These are phyloP conservation scores for Hypocryptadius cinnamomeus DNA, from an alignment of 2,113 vertebrate species.

Conservation along the genomic window DNA sequence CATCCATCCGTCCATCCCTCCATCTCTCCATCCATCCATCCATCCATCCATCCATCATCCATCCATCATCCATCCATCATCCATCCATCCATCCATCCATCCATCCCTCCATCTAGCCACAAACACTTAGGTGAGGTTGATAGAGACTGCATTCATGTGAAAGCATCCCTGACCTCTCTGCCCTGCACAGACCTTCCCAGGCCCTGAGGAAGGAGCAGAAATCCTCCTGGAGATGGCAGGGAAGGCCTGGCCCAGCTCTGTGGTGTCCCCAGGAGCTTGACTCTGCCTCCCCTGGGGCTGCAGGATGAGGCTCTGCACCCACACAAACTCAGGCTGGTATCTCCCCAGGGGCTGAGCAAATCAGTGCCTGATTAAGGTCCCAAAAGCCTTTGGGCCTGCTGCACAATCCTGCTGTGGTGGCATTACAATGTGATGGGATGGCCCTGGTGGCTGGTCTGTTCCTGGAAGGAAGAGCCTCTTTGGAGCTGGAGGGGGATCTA, in stretches of 20 bases:
- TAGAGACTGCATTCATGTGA: rapidly evolving
- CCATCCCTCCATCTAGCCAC: background rate
- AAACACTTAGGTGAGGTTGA: rapidly evolving
- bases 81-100: background rate
- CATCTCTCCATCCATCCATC: background rate
- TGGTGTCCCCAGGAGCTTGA: background rate
- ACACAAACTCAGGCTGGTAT: background rate
- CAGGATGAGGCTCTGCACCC: background rate
- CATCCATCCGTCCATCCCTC: background rate
- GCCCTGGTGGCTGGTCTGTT: background rate
- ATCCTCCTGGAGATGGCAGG: background rate
- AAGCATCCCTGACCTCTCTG: background rate
- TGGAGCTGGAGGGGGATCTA: background rate
- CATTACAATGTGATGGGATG: background rate
- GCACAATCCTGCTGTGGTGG: background rate
- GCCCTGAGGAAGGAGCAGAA: background rate
- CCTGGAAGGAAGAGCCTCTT: background rate
- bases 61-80: background rate
- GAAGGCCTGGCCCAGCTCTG: background rate
- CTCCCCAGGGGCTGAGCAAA: background rate
- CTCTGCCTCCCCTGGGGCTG: background rate
- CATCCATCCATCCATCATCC: background rate
- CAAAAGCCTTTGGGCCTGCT: background rate
- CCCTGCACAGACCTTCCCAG: background rate
- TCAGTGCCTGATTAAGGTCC: background rate